Conservation (phyloP, 53 echinoderm and acorn worm species). For the Stichopus horrens region DNA sequence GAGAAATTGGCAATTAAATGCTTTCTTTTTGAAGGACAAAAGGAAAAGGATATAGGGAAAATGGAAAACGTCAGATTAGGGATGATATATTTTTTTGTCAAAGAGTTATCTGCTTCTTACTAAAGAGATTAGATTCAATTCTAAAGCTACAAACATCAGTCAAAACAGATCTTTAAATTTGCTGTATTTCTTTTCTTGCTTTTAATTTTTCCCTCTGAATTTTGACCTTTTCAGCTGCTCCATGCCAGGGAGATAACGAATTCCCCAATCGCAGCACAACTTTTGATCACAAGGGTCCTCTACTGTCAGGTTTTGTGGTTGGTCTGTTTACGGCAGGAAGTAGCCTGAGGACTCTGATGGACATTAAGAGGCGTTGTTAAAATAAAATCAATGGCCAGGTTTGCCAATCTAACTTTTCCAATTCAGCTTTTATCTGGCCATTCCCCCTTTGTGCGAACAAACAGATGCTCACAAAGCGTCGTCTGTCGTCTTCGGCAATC, state of each 20-base stretch:
- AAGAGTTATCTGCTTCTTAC: too few species aligned
- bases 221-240: too few species aligned
- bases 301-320: background rate
- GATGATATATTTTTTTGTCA: too few species aligned
- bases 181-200: too few species aligned
- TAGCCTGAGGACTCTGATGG: slow-evolving; percentile 30
- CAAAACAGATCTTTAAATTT: too few species aligned
- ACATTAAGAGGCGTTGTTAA: slow-evolving; percentile 8
- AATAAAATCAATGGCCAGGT: slow-evolving; percentile 17
- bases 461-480: background rate
- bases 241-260: background rate
- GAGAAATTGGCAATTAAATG: too few species aligned
- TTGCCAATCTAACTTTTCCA: background rate
- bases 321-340: background rate
- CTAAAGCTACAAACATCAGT: too few species aligned
- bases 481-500: background rate
- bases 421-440: background rate
- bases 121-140: too few species aligned
- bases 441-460: background rate
- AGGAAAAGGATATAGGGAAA: too few species aligned
- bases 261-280: background rate
- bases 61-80: too few species aligned
- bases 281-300: background rate
- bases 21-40: too few species aligned
- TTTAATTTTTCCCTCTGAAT: too few species aligned